Percentiles rank a stretch among this genome's conserved stretches.
Evolutionary conservation across 1,140 invertebrate species (phyloP).

Genomic region (Contarinia nasturtii): DNA sequence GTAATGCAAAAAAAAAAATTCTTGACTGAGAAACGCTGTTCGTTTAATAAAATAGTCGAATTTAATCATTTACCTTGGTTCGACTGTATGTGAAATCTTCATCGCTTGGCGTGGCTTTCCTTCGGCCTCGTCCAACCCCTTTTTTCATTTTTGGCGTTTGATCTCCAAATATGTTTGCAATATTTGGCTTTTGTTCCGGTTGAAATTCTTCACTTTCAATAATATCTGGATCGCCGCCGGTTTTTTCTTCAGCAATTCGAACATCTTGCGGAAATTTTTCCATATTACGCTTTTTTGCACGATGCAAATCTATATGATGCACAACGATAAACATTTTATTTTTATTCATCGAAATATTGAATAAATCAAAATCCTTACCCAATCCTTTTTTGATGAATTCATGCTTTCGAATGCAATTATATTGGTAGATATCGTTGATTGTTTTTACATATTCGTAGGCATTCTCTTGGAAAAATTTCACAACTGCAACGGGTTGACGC

Average conservation of each 20-base stretch:
- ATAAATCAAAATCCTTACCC: constrained; percentile 35
- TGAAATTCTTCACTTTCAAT: constrained; percentile 36
- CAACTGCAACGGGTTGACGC: constrained; percentile 55
- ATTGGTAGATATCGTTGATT: constrained; percentile 47
- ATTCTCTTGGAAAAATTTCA: constrained; percentile 67
- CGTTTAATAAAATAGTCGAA: too few relatives aligned
- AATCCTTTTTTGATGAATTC: constrained; percentile 63
- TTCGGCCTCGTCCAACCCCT: not conserved
- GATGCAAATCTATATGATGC: constrained; percentile 29
- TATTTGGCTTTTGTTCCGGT: constrained; percentile 34
- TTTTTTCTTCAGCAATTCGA: constrained; percentile 41
- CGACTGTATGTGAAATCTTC: not conserved
- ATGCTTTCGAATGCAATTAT: constrained; percentile 53
- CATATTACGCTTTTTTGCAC: constrained; percentile 42
- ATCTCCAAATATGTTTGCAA: constrained; percentile 31
- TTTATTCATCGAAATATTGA: not conserved
- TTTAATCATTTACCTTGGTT: not conserved
- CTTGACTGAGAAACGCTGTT: too few relatives aligned
- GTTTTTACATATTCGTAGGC: constrained; percentile 58
- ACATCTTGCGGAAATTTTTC: constrained; percentile 56
- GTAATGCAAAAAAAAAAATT: too few relatives aligned
- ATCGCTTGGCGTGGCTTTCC: too few relatives aligned
- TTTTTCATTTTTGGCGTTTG: not conserved
- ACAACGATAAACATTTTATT: not conserved
- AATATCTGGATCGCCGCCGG: constrained; percentile 44